A percentile compares a stretch with the other conserved stretches of the same genome.
Conservation (phyloP, 1,140 invertebrate genomes). For the Drosophila grimshawi region DNA sequence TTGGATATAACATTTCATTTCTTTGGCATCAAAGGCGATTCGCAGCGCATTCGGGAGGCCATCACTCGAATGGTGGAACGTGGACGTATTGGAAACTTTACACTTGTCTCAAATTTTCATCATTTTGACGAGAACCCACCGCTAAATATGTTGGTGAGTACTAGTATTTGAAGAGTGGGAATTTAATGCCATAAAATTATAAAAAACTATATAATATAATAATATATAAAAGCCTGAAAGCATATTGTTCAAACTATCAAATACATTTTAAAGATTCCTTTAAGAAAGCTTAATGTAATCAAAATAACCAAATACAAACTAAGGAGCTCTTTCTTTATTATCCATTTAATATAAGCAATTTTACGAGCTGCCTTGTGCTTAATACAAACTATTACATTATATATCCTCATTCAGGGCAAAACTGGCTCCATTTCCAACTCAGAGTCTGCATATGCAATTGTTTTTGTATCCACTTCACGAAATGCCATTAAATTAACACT, state of each 20-base stretch:
- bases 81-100: constrained; percentile 87
- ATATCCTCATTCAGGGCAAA: background rate
- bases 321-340: background rate
- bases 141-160: constrained; percentile 86
- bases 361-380: background rate
- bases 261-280: background rate
- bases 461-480: background rate
- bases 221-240: too few relatives aligned
- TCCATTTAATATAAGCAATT: background rate
- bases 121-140: constrained; percentile 87
- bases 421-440: background rate
- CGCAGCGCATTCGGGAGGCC: constrained; percentile 87
- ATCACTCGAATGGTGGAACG: constrained; percentile 87
- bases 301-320: too few relatives aligned
- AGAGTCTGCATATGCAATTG: constrained; percentile 6
- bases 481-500: constrained; percentile 14
- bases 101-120: constrained; percentile 87
- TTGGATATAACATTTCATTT: constrained; percentile 88
- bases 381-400: background rate
- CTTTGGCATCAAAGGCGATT: constrained; percentile 87
- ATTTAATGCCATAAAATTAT: too few relatives aligned
- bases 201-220: too few relatives aligned
- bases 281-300: too few relatives aligned
- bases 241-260: too few relatives aligned
- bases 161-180: background rate